These are phyloP conservation scores for Rhinoptilus africanus DNA, from an alignment of 2,113 vertebrate genomes.

Conservation along the genomic window DNA sequence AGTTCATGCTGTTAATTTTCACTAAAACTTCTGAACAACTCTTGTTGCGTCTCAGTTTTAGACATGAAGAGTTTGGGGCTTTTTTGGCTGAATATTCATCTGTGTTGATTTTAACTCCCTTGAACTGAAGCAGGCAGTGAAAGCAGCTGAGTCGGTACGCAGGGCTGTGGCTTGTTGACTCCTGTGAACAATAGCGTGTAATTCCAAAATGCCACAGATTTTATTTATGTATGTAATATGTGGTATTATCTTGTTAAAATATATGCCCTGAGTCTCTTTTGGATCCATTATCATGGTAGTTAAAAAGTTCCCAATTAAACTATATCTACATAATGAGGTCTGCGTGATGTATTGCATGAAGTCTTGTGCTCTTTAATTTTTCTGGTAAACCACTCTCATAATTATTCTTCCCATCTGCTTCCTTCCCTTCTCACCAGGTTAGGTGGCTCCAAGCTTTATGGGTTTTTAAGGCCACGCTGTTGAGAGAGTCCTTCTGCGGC, in stretches of 20 bases:
- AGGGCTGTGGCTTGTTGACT: background rate
- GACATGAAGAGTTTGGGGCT: too few species aligned
- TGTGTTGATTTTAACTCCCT: background rate
- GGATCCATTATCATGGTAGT: background rate
- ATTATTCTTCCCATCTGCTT: background rate
- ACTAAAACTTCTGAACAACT: background rate
- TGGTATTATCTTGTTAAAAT: background rate
- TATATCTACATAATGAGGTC: slow-evolving; percentile 6
- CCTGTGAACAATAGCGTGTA: background rate
- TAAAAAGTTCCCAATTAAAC: slow-evolving; percentile 20
- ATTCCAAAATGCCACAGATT: slow-evolving; percentile 8
- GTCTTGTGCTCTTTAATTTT: background rate
- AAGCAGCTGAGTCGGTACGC: background rate
- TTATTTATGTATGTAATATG: slow-evolving; percentile 8
- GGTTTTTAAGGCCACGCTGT: background rate
- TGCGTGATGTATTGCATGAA: background rate
- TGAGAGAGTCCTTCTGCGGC: background rate
- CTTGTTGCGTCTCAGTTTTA: background rate
- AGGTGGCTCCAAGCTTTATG: background rate
- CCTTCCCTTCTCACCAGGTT: background rate
- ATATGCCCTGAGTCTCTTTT: slow-evolving; percentile 3
- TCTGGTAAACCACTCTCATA: background rate
- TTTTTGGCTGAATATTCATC: background rate
- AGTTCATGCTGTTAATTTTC: background rate
- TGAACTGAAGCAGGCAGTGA: background rate